Percentiles rank a stretch among this genome's conserved stretches.
Evolutionary conservation across 2,113 vertebrate species (phyloP).

Genomic region (Dasyurus viverrinus): DNA sequence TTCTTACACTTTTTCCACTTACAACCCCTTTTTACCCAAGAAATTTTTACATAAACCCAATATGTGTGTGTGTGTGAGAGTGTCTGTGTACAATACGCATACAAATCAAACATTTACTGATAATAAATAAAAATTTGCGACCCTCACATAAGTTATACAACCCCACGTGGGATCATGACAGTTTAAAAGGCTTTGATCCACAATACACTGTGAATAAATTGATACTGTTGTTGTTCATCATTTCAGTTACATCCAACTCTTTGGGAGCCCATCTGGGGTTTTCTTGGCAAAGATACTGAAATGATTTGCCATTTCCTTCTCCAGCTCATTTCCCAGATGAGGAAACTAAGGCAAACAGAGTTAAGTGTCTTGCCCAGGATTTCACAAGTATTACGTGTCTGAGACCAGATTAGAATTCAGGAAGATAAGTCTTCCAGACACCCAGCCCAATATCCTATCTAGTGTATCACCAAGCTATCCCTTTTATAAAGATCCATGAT

Average conservation of each 20-base stretch:
- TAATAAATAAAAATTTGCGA: too few relatives aligned
- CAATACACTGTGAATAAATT: background rate
- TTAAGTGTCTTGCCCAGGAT: too few relatives aligned
- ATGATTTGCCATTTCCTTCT: background rate
- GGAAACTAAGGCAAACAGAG: too few relatives aligned
- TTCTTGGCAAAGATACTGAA: background rate
- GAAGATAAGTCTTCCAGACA: background rate
- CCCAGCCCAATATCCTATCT: background rate
- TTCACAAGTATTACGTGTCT: background rate
- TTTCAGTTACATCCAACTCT: background rate
- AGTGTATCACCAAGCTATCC: background rate
- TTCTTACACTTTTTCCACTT: too few relatives aligned
- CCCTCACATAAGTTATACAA: too few relatives aligned
- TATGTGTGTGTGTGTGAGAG: too few relatives aligned
- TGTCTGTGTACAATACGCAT: too few relatives aligned
- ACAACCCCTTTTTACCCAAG: too few relatives aligned
- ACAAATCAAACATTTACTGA: too few relatives aligned
- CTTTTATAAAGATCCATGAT: background rate
- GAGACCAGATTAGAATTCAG: background rate
- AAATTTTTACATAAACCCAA: too few relatives aligned
- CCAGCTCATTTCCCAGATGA: background rate
- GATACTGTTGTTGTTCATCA: background rate
- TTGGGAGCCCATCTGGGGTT: too few relatives aligned
- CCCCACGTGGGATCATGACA: too few relatives aligned
- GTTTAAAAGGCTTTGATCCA: background rate